Evolutionary conservation across 2,797 vertebrate genomes (phyloP).

Genomic region (Danio kyathit): DNA sequence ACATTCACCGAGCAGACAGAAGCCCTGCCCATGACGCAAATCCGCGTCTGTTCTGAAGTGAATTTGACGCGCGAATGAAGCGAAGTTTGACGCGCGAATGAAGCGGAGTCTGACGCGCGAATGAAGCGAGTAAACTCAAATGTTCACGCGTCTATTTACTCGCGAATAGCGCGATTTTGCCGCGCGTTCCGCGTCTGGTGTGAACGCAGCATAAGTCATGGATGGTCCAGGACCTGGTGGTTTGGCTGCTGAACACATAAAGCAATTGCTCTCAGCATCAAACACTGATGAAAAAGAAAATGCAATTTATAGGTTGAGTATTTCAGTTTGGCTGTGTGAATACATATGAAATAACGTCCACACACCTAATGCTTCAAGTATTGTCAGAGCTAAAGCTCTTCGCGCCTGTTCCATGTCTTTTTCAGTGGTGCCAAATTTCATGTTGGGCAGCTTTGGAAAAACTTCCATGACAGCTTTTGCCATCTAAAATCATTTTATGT

Average conservation of each 20-base stretch:
- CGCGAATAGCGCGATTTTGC: too few species aligned
- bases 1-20: too few species aligned
- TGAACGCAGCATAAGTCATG: too few species aligned
- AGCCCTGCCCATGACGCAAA: too few species aligned
- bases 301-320: background rate
- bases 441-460: background rate
- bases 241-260: slow-evolving; percentile 1
- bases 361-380: background rate
- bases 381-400: background rate
- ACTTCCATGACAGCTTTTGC: background rate
- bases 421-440: background rate
- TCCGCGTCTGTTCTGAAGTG: too few species aligned
- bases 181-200: too few species aligned
- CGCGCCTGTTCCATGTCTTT: background rate
- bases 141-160: too few species aligned
- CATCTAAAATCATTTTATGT: background rate
- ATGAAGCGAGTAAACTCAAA: too few species aligned
- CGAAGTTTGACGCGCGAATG: too few species aligned
- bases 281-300: slow-evolving; percentile 3
- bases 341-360: background rate
- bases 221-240: background rate
- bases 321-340: background rate
- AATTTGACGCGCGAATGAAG: too few species aligned
- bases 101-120: too few species aligned
- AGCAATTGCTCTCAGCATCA: background rate